Percentiles rank a stretch among this genome's conserved stretches.
Evolutionary conservation across 2,888 invertebrate genomes (phyloP).

Genomic region (Iselma pallidipennis): DNA sequence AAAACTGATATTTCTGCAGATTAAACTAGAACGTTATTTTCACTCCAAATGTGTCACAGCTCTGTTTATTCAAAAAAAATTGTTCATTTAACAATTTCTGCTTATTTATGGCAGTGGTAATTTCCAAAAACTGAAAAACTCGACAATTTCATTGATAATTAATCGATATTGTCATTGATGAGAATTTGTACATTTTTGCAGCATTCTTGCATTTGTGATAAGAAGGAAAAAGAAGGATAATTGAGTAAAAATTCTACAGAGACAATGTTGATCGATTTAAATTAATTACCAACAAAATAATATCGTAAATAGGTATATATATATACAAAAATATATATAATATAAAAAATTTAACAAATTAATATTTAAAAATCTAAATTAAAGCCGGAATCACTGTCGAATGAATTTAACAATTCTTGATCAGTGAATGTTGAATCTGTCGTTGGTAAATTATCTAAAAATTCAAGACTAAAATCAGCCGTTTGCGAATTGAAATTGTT

Average conservation of each 20-base stretch:
- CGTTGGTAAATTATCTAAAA: conserved; percentile 79
- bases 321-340: conserved; percentile 48
- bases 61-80: conserved; percentile 21
- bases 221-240: neutral
- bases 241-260: conserved; percentile 3
- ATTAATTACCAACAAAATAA: conserved; percentile 42
- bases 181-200: neutral
- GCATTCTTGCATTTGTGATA: neutral
- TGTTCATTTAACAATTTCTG: conserved; percentile 17
- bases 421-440: conserved; percentile 78
- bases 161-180: neutral
- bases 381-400: conserved; percentile 74
- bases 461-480: conserved; percentile 79
- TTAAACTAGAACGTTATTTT: conserved; percentile 23
- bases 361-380: conserved; percentile 58
- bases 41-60: conserved; percentile 28
- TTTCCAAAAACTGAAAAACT: neutral
- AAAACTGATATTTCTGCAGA: conserved; percentile 12
- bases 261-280: conserved; percentile 15
- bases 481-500: conserved; percentile 60
- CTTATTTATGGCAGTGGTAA: conserved; percentile 25
- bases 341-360: conserved; percentile 41
- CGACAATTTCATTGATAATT: neutral
- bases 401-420: conserved; percentile 80
- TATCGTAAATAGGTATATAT: conserved; percentile 49